phyloP scores from a whole-genome alignment of 2,797 vertebrate genomes.

The Antennarius maculatus region DNA sequence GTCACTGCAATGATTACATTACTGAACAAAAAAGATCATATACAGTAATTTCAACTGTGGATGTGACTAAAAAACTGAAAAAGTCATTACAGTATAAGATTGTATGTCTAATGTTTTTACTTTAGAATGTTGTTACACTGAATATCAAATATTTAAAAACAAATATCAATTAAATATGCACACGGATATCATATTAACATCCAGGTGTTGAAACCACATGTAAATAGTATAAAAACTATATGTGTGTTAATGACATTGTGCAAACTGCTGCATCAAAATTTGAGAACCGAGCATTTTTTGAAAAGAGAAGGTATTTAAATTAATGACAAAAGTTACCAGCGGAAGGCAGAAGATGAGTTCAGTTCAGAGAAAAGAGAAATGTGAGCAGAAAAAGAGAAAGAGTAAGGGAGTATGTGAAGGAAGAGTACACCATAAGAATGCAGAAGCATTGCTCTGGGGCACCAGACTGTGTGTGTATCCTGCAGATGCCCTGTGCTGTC shows the following conservation, averaged over 20 bases:
- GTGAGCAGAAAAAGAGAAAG: conserved; percentile 25
- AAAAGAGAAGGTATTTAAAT: conserved; percentile 10
- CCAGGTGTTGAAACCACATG: too few relatives aligned
- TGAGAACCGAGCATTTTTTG: neutral
- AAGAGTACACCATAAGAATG: conserved; percentile 49
- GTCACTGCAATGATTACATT: conserved; percentile 53
- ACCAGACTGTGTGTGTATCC: conserved; percentile 57
- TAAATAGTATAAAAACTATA: too few relatives aligned
- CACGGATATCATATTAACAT: too few relatives aligned
- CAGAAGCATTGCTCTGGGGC: conserved; percentile 61
- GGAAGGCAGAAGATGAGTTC: conserved; percentile 37
- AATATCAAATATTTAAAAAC: too few relatives aligned
- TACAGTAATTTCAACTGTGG: conserved; percentile 5
- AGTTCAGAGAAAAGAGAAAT: conserved; percentile 10
- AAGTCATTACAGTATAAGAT: neutral
- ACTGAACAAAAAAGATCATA: conserved; percentile 23
- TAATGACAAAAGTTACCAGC: conserved; percentile 34
- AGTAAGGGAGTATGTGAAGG: conserved; percentile 24
- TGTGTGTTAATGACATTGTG: too few relatives aligned
- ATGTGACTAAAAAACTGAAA: conserved; percentile 18
- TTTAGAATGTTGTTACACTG: too few relatives aligned
- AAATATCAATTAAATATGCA: too few relatives aligned
- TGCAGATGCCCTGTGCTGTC: conserved; percentile 70
- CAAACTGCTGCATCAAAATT: neutral
- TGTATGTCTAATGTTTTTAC: neutral